These are phyloP conservation scores for Ophion ventricosus DNA, from an alignment of 2,888 invertebrate species.

Conservation along the genomic window DNA sequence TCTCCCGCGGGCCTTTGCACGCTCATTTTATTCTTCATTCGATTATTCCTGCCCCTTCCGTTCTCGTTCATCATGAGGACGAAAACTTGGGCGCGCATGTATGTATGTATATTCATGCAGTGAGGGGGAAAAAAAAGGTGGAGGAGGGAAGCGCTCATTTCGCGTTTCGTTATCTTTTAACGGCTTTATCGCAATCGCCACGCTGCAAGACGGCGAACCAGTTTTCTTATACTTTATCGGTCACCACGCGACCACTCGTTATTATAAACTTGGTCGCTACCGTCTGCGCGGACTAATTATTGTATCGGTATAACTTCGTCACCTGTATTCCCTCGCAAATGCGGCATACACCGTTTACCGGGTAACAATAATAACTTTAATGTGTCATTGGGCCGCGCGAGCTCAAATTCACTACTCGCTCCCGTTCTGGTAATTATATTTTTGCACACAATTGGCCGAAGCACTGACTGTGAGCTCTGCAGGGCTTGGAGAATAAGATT, in stretches of 20 bases:
- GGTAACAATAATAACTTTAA: background rate
- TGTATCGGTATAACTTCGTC: conserved; percentile 46
- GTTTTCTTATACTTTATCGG: conserved; percentile 77
- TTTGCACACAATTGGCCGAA: background rate
- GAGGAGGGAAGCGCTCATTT: conserved; percentile 75
- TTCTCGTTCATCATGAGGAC: conserved; percentile 45
- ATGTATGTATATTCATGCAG: conserved; percentile 20
- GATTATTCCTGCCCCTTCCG: conserved; percentile 72
- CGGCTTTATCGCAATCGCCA: conserved; percentile 80
- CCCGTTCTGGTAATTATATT: background rate
- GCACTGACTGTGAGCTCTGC: too few species aligned
- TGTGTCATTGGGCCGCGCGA: background rate
- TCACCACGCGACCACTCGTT: conserved; percentile 62
- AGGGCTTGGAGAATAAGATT: too few species aligned
- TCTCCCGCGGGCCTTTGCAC: conserved; percentile 58
- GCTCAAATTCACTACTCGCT: background rate
- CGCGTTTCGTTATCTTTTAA: conserved; percentile 82
- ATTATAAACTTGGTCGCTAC: conserved; percentile 65
- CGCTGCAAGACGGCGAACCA: conserved; percentile 72
- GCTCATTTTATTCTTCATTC: conserved; percentile 66
- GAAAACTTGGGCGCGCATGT: conserved; percentile 52
- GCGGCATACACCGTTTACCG: background rate
- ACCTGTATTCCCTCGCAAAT: background rate
- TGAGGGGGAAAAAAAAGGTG: conserved; percentile 35
- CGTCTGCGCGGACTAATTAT: conserved; percentile 64